Base-by-base conservation (phyloP, 2,797 vertebrate species). In the Peromyscus aztecus region DNA sequence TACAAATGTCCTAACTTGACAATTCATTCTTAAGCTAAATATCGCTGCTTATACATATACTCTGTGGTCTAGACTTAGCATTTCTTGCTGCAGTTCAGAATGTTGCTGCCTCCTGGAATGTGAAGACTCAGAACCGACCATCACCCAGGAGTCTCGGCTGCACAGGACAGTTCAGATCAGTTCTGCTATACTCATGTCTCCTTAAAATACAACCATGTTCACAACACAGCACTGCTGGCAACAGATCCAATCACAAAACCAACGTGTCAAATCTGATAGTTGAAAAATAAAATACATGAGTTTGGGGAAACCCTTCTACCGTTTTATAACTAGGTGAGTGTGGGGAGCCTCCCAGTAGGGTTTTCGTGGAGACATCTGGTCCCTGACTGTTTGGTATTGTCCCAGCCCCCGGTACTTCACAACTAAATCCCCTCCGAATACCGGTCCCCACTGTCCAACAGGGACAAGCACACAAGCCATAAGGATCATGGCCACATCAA, bases 401-500 rank as follows among this genome's bases (percentile, higher is more conserved):
- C 87, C 82, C 71, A 77, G 86, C 69, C 23, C 63, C 52, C 21
- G 7, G 7, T 16, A 37, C 78, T 89, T 85, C 29, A 52, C 75
- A 67, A 89, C 12, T 3, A 63, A 23, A 11, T 6, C 37, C 31
- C 9, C 67, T 24, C 67, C 21, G 75, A 37, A 86, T 61, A 55
- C 52, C 0, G 17, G 65, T 52, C 24, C 34, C 81, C 63, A n/a
- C 31, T 69, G 90, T 21, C 84, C 63, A 1, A 16, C 84, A 34
- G 14, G 61, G 63, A 40, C 6, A 29, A 77, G 65, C 7, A 40
- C 1, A 24, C 34, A 4, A 43, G 92, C 85, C 93, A 89, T 90
- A 83, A 94, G 84, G 90, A 96, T 94, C 95, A 95, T 88, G 94
- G 63, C 82, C 43, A 27, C 63, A 87, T 69, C 80, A 94, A 94